Evolutionary conservation across 1,140 invertebrate genomes (phyloP).

Genomic region (Heliconius melpomene): DNA sequence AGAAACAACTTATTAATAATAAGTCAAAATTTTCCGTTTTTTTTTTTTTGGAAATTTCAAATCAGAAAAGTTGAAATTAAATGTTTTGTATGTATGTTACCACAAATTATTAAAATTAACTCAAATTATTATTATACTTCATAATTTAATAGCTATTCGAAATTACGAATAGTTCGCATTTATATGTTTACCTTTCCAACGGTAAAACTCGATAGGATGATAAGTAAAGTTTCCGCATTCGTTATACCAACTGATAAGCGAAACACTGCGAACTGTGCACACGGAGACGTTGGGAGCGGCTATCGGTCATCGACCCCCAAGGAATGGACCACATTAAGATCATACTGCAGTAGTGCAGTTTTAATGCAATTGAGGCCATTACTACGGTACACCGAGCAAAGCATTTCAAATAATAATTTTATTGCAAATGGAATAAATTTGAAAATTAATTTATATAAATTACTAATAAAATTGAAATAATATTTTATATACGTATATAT

Average conservation of each 20-base stretch:
- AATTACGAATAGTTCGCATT: not conserved
- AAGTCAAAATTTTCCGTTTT: too few relatives aligned
- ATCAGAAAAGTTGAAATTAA: too few relatives aligned
- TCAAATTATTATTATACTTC: not conserved
- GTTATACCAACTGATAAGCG: slow-evolving; percentile 1
- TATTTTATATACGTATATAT: too few relatives aligned
- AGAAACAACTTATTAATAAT: too few relatives aligned
- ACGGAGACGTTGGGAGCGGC: not conserved
- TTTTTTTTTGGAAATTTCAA: too few relatives aligned
- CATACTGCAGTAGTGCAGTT: slow-evolving; percentile 1
- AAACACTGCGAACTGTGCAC: slow-evolving; percentile 8
- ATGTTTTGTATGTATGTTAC: too few relatives aligned
- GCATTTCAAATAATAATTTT: not conserved
- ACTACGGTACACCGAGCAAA: not conserved
- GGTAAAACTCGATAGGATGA: not conserved
- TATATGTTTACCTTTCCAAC: slow-evolving; percentile 4
- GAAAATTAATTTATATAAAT: not conserved
- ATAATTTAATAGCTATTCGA: not conserved
- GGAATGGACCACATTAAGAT: slow-evolving; percentile 14
- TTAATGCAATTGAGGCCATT: not conserved
- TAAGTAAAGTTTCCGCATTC: slow-evolving; percentile 1
- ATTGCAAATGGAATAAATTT: not conserved
- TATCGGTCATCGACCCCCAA: not conserved
- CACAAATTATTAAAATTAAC: not conserved
- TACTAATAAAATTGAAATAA: too few relatives aligned